Evolutionary conservation across 2,113 vertebrate species (phyloP).

Genomic region (Haemorhous mexicanus): DNA sequence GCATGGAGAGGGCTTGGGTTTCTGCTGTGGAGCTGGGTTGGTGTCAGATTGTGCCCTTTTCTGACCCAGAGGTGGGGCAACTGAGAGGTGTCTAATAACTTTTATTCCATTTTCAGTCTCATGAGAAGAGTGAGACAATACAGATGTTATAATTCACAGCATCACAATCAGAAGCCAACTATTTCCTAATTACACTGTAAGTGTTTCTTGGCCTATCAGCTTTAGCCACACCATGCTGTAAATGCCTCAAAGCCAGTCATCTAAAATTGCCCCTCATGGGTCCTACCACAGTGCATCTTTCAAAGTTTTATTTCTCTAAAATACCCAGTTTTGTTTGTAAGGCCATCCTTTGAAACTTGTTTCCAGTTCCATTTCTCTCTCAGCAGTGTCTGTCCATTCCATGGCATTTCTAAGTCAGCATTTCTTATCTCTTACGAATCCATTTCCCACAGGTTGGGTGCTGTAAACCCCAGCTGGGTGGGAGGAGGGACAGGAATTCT

Average conservation of each 20-base stretch:
- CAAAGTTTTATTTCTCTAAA: background rate
- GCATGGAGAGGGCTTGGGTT: background rate
- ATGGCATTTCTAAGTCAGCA: background rate
- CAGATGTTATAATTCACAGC: background rate
- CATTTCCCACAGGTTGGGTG: background rate
- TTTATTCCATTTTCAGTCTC: background rate
- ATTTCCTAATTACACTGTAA: background rate
- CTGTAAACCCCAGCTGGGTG: background rate
- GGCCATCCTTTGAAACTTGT: background rate
- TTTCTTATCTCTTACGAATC: background rate
- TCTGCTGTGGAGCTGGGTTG: background rate
- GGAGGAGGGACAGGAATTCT: conserved; percentile 9
- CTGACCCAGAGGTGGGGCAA: background rate
- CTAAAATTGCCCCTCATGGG: background rate
- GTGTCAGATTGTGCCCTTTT: background rate
- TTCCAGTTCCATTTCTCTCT: background rate
- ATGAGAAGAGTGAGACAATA: background rate
- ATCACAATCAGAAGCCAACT: background rate
- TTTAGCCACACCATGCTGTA: background rate
- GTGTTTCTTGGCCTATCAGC: background rate
- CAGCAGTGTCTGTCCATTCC: background rate
- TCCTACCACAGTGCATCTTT: background rate
- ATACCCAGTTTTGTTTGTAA: background rate
- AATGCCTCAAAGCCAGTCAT: background rate
- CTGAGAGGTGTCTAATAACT: background rate